phyloP scores from a whole-genome alignment of 1,140 invertebrate genomes.

The Samia ricini region DNA sequence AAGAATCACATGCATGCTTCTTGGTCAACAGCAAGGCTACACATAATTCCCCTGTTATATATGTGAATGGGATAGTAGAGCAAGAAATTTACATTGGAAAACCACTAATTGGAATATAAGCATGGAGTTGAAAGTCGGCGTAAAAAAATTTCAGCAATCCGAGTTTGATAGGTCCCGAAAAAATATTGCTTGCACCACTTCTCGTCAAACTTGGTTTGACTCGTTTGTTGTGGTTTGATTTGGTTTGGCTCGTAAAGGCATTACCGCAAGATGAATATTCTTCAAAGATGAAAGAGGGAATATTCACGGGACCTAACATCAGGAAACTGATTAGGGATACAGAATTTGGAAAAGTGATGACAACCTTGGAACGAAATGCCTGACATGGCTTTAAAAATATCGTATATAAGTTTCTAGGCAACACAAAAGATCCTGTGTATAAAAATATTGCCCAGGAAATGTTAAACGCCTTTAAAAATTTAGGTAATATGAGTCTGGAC shows the following conservation, averaged over 20 bases:
- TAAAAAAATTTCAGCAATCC: too few species aligned
- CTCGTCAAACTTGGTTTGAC: too few species aligned
- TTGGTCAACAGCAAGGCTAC: neutral
- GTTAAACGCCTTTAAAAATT: neutral
- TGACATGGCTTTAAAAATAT: neutral
- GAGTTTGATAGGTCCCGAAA: too few species aligned
- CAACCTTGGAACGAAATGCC: neutral
- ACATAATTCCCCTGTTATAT: neutral
- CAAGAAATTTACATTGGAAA: too few species aligned
- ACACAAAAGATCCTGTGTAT: constrained; percentile 1
- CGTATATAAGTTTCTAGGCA: neutral
- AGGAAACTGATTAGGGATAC: constrained; percentile 4
- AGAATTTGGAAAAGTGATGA: neutral
- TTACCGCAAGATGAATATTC: too few species aligned
- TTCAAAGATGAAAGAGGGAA: neutral
- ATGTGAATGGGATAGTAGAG: neutral
- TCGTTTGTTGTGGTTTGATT: too few species aligned
- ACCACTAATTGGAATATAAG: neutral
- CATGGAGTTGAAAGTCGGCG: too few species aligned
- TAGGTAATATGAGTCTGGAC: neutral
- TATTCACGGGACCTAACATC: constrained; percentile 3
- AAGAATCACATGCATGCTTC: too few species aligned
- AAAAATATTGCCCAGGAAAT: neutral
- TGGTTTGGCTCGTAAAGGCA: too few species aligned
- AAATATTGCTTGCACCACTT: too few species aligned